These are phyloP conservation scores for Scolopax mira DNA, from an alignment of 2,113 vertebrate species.

Conservation along the genomic window DNA sequence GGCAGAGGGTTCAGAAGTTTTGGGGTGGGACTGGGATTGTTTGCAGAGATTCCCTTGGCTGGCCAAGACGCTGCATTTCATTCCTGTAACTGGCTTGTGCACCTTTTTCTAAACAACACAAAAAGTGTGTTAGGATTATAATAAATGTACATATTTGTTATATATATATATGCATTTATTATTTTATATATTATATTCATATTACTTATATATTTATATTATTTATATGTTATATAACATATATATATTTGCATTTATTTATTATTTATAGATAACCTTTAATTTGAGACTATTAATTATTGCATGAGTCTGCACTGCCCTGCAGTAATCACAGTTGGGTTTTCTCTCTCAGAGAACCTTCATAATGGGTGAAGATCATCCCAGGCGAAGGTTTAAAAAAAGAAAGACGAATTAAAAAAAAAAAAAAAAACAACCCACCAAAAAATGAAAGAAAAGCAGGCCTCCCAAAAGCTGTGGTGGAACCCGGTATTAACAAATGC, in stretches of 20 bases:
- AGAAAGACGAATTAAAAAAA: background rate
- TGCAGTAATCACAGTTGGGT: background rate
- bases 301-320: background rate
- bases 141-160: background rate
- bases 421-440: background rate
- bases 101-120: background rate
- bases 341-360: background rate
- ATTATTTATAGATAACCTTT: background rate
- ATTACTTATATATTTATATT: background rate
- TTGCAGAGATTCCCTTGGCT: background rate
- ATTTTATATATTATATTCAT: background rate
- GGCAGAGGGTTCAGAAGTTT: background rate
- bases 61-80: background rate
- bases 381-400: constrained; percentile 30
- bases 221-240: background rate
- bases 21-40: background rate
- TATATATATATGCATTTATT: background rate
- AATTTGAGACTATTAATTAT: background rate
- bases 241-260: background rate
- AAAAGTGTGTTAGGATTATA: background rate
- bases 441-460: constrained; percentile 7
- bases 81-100: background rate
- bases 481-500: constrained; percentile 46
- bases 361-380: constrained; percentile 36
- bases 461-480: constrained; percentile 55